Evolutionary conservation across 2,797 vertebrate genomes (phyloP), one percentile per base, ranked within the genome.

Genomic region (Pteronotus mesoamericanus): DNA sequence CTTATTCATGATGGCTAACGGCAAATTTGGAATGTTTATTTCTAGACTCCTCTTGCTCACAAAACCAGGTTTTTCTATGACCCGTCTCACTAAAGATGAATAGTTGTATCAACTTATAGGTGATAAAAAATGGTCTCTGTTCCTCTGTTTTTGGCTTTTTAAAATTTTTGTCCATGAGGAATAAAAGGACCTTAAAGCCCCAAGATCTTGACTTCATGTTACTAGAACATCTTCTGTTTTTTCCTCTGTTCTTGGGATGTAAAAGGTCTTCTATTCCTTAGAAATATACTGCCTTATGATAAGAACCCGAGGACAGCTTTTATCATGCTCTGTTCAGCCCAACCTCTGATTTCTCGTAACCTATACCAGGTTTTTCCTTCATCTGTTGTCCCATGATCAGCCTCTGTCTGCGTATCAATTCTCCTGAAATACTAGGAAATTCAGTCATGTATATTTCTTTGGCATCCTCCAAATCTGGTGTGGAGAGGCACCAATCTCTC

Each of bases 41-140:
- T 96, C 78, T 42, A 87, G 42, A 93, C 83, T 79, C 79, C 37
- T 82, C 34, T 95, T 92, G 79, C 68, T 95, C 69, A 78, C 42
- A 91, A 93, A 96, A 91, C 37, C 78, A 94, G 69, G 86, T 92
- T 97, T 97, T 95, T 72, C 89, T 93, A 39, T 80, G 86, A 96
- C 93, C 89, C 37, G 44, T 82, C 79, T 96, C 69, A 84, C 48
- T 79, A 61, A 95, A 96, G 96, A 96, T 69, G 79, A 94, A 95
- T 91, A 92, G 59, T 72, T 51, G 21, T 96, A 95, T 80, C 93
- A 94, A 46, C 46, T 86, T 92, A 72, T 26, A 77, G 74, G 46
- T 78, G 69, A 86, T 86, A 89, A 95, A 84, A 86, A 94, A n/a
- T 57, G 26, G 37, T 46, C 71, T 82, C 64, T 53, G 29, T 61